A percentile compares a stretch with the other conserved stretches of the same genome.
Evolutionary conservation across 2,797 vertebrate genomes (phyloP).

Genomic region (Acanthiza pusilla): DNA sequence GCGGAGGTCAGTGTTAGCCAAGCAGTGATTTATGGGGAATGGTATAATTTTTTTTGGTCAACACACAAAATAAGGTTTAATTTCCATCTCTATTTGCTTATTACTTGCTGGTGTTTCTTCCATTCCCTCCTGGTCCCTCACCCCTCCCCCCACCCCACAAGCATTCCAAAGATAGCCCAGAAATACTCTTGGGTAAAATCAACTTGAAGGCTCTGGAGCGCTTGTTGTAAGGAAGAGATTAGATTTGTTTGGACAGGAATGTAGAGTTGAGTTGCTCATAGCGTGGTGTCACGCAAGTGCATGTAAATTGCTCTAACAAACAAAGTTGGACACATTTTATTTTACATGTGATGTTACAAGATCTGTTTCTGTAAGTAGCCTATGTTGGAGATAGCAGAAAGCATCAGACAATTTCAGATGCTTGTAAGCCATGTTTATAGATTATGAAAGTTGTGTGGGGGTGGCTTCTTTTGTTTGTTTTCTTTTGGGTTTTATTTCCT

Average conservation of each 20-base stretch:
- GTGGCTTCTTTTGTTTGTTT: not conserved
- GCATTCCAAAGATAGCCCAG: conserved; percentile 43
- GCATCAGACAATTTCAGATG: not conserved
- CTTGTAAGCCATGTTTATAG: not conserved
- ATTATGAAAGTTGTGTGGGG: not conserved
- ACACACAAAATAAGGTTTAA: not conserved
- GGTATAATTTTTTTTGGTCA: not conserved
- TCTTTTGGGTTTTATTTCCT: not conserved
- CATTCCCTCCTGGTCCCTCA: not conserved
- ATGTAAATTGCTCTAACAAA: conserved; percentile 26
- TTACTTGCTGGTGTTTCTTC: not conserved
- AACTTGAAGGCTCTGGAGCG: conserved; percentile 8
- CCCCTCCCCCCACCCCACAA: not conserved
- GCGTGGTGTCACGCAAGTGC: not conserved
- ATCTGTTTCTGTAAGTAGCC: not conserved
- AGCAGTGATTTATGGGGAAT: not conserved
- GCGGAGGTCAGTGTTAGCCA: not conserved
- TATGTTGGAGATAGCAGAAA: not conserved
- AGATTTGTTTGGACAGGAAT: conserved; percentile 58
- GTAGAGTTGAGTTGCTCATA: not conserved
- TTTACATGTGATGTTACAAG: not conserved
- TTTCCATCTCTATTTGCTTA: not conserved
- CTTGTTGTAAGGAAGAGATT: conserved; percentile 41
- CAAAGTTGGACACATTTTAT: not conserved
- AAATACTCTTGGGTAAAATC: conserved; percentile 51